A percentile compares a stretch with the other conserved stretches of the same genome.
Conservation (phyloP, 2,113 vertebrate species). For the Phrynosoma platyrhinos region DNA sequence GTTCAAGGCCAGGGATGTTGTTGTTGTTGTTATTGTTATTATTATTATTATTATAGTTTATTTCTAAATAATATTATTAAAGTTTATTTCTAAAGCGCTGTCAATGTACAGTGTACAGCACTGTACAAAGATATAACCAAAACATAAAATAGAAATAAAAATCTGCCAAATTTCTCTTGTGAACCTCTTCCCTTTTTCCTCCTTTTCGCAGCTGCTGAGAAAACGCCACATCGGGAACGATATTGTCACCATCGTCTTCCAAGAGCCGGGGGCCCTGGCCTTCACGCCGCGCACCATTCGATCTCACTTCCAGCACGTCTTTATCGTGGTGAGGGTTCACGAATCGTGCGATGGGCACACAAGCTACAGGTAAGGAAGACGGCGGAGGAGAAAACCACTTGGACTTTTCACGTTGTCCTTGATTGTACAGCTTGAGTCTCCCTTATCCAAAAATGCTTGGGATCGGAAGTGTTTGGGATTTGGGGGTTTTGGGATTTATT, state of each 20-base stretch:
- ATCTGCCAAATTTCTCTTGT: background rate
- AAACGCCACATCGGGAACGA: conserved; percentile 94
- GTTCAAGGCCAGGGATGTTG: too few species aligned
- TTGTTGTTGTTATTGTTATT: too few species aligned
- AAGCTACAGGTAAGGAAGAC: conserved; percentile 82
- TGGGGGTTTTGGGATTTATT: too few species aligned
- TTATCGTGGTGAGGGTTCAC: conserved; percentile 86
- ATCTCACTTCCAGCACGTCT: conserved; percentile 92
- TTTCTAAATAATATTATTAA: too few species aligned
- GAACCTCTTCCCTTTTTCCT: background rate
- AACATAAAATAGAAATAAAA: too few species aligned
- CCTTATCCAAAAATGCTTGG: too few species aligned
- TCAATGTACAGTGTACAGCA: too few species aligned
- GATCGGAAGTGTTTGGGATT: too few species aligned
- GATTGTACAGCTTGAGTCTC: background rate
- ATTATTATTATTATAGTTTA: too few species aligned
- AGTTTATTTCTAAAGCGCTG: too few species aligned
- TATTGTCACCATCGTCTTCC: conserved; percentile 93
- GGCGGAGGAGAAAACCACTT: background rate
- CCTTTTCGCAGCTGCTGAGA: conserved; percentile 81
- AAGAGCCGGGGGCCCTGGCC: conserved; percentile 87
- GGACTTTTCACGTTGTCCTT: background rate
- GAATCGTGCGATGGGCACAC: conserved; percentile 83
- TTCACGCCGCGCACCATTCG: conserved; percentile 91
- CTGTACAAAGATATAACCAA: too few species aligned